These are phyloP conservation scores for Oreochromis grahami DNA, from an alignment of 2,797 vertebrate genomes.

Conservation along the genomic window DNA sequence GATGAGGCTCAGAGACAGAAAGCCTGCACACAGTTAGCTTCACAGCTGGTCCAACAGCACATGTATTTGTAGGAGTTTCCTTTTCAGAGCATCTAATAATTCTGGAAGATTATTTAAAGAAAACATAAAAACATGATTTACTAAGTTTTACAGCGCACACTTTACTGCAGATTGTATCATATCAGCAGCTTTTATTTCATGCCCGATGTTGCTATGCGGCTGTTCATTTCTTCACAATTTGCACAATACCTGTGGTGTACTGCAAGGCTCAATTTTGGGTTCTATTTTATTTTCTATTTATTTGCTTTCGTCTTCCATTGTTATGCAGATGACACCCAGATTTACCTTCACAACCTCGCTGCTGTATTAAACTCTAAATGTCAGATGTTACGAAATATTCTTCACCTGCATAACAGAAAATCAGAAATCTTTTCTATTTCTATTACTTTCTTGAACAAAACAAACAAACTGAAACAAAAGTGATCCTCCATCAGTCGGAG, in stretches of 20 bases:
- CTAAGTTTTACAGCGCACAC: not conserved
- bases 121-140: not conserved
- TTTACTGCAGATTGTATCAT: not conserved
- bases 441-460: not conserved
- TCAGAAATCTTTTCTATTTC: not conserved
- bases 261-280: not conserved
- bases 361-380: not conserved
- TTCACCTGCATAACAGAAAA: not conserved
- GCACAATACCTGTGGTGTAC: not conserved
- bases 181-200: not conserved
- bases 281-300: not conserved
- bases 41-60: not conserved
- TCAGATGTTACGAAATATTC: not conserved
- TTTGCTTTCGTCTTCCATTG: not conserved
- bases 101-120: not conserved
- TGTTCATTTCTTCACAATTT: not conserved
- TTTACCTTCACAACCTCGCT: not conserved
- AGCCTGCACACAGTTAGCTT: not conserved
- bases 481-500: not conserved
- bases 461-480: not conserved
- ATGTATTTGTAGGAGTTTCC: not conserved
- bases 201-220: not conserved
- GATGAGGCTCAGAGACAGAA: not conserved
- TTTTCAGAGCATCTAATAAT: not conserved
- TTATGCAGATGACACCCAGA: not conserved